Percentiles rank a stretch among this genome's conserved stretches.
phyloP scores from a whole-genome alignment of 2,113 vertebrate genomes.

The Rhea pennata region DNA sequence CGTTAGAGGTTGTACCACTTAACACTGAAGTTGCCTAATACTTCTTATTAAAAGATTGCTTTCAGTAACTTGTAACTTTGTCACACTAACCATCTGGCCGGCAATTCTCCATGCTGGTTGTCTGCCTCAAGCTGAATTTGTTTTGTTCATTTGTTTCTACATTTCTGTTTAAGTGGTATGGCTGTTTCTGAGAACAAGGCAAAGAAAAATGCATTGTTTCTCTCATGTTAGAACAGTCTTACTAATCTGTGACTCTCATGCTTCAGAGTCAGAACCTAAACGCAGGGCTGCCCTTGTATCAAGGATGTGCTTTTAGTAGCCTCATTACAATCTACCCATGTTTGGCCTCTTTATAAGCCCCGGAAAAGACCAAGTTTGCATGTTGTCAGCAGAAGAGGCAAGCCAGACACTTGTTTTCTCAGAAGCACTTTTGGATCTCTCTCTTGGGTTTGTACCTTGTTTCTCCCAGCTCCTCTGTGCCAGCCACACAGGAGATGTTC shows the following conservation, averaged over 20 bases:
- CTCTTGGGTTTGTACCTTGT: neutral
- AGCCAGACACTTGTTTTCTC: neutral
- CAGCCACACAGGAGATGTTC: neutral
- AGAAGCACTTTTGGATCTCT: neutral
- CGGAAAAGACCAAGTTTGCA: neutral
- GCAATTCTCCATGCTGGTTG: conserved; percentile 38
- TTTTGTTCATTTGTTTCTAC: conserved; percentile 46
- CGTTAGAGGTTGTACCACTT: conserved; percentile 20
- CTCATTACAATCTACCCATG: neutral
- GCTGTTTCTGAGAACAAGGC: conserved; percentile 43
- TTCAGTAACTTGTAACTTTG: conserved; percentile 51
- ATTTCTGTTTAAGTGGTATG: conserved; percentile 25
- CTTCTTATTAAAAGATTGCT: conserved; percentile 25
- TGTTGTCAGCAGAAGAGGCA: neutral
- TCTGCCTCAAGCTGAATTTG: conserved; percentile 51
- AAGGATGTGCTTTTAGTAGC: neutral
- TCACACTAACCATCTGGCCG: conserved; percentile 52
- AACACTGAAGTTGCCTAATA: conserved; percentile 32
- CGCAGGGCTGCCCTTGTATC: neutral
- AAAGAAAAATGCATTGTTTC: conserved; percentile 55
- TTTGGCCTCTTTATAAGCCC: neutral
- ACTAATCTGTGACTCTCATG: neutral
- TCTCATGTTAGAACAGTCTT: neutral
- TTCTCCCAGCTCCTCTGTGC: neutral
- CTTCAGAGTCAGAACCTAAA: neutral